A percentile compares a stretch with the other conserved stretches of the same genome.
These are phyloP conservation scores for Desoria tigrina DNA, from an alignment of 2,888 invertebrate genomes.

Conservation along the genomic window DNA sequence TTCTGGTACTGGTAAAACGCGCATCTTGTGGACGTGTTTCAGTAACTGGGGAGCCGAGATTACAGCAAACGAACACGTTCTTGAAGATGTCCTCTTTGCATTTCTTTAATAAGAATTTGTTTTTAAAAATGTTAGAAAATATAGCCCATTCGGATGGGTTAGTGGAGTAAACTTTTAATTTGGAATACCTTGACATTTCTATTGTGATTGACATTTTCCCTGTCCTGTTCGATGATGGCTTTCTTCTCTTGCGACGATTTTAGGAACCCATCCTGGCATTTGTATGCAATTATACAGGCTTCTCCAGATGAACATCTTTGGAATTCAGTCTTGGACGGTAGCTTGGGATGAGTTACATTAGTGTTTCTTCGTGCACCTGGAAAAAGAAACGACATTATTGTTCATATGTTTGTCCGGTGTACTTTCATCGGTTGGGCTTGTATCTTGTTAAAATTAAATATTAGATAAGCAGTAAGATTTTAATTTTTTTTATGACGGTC, in stretches of 20 bases:
- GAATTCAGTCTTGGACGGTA: not conserved
- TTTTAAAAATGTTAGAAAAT: too few species aligned
- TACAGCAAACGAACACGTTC: slow-evolving; percentile 12
- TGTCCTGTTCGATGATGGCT: not conserved
- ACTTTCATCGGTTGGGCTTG: too few species aligned
- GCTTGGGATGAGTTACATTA: too few species aligned
- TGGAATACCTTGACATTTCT: slow-evolving; percentile 3
- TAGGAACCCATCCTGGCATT: not conserved
- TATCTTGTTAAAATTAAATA: too few species aligned
- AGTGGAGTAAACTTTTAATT: not conserved
- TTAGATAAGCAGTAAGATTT: too few species aligned
- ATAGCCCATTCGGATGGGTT: too few species aligned
- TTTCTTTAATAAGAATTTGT: not conserved
- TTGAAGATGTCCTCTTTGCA: slow-evolving; percentile 16
- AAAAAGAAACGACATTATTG: too few species aligned
- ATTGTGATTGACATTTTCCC: not conserved
- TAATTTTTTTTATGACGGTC: too few species aligned
- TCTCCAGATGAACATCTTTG: not conserved
- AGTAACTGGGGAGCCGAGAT: not conserved
- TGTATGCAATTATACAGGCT: slow-evolving; percentile 2
- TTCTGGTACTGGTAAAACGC: not conserved
- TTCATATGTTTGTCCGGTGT: too few species aligned
- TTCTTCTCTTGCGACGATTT: not conserved
- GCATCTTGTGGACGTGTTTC: too few species aligned
- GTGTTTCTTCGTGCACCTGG: too few species aligned